Base-by-base conservation (phyloP, 2,888 invertebrate genomes). In the Nomada ruficornis region DNA sequence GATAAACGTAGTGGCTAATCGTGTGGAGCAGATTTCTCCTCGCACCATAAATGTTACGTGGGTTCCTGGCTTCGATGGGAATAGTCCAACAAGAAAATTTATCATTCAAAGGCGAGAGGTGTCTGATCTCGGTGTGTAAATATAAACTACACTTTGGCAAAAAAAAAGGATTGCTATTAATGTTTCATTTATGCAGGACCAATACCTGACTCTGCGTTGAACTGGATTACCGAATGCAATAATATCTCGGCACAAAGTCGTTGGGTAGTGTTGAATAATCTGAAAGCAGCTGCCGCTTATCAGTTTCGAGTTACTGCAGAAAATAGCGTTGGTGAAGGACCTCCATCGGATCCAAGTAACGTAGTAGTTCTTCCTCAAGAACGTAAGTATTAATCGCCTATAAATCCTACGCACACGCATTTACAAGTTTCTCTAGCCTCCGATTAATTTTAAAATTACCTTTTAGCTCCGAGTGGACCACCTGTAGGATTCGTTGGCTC, bases 251-350 rank as follows among this genome's bases (percentile, higher is more conserved):
- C 97, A 4, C 95, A 95, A 71, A 96, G 96, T 86, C 96, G 97
- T 65, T 98, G 97, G 96, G 96, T 97, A 15, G 94, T 98, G 54
- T 94, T 99, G 67, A 96, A 96, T 59, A 97, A 97, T 91, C 95
- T 99, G 65, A 98, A 98, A 94, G 99, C 99, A 0, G 98, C 99
- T 0, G 97, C 98, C 0, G 97, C 98, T 0, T 99, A 99, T 94
- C 98, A 99, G 94, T 99, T 99, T 94, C 95, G 99, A 83, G 98
- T 99, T n/a, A 98, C 98, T 84, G 98, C 99, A 18, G 97, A 98
- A 15, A 99, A 99, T 94, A 97, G 97, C 68, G 98, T 99, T 0
- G 99, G 99, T 0, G 98, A 99, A 93, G 99, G 99, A 3, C 96
- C 97, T 0, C 96, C 98, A 2, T 98, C 98, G 0, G 97, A 97